Evolutionary conservation across 2,797 vertebrate species (phyloP).

Genomic region (Gallinago solitaria): DNA sequence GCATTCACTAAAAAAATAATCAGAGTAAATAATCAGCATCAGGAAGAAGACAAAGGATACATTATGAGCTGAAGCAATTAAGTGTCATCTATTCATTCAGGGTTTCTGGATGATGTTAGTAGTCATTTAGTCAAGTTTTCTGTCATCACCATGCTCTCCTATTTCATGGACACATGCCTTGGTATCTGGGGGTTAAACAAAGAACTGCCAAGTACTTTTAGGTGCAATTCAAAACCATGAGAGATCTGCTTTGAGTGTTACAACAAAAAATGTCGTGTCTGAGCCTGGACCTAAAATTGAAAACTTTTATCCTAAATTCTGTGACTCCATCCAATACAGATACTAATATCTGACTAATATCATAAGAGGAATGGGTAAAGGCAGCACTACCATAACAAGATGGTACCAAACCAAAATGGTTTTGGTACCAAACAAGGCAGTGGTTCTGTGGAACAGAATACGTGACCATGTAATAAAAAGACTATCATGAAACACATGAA

Average conservation of each 20-base stretch:
- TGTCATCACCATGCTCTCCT: background rate
- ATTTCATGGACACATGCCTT: background rate
- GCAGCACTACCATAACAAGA: background rate
- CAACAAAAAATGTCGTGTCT: background rate
- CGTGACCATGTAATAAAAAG: fast-evolving
- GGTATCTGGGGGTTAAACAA: background rate
- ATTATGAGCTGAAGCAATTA: background rate
- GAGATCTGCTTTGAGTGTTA: background rate
- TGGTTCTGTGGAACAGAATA: background rate
- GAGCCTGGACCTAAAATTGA: background rate
- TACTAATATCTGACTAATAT: too few species aligned
- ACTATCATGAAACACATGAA: fast-evolving
- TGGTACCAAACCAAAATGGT: too few species aligned
- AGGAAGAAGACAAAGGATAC: background rate
- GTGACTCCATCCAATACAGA: background rate
- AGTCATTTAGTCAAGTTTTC: background rate
- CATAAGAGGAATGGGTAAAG: background rate
- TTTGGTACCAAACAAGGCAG: background rate
- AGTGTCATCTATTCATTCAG: background rate
- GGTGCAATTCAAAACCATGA: background rate
- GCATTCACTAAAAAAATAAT: background rate
- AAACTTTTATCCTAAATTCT: background rate
- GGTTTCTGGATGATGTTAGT: background rate
- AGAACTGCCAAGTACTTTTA: background rate
- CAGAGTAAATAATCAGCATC: background rate